Conservation (phyloP, 2,797 vertebrate genomes). For the Tympanoctomys barrerae region DNA sequence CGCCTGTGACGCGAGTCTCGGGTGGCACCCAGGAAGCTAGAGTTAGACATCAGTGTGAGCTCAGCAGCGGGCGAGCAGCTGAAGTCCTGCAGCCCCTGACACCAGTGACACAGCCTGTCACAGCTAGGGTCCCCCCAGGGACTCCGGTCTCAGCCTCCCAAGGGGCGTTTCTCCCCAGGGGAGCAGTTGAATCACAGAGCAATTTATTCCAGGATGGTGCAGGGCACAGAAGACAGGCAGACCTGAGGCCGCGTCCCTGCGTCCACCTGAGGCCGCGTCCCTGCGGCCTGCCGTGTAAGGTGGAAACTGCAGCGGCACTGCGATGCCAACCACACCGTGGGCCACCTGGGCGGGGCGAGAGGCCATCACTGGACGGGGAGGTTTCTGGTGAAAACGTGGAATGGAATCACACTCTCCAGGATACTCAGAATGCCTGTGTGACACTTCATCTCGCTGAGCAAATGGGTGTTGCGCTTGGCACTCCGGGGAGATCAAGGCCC, state of each 20-base stretch:
- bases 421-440: neutral
- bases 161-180: neutral
- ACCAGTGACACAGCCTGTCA: too few species aligned
- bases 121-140: neutral
- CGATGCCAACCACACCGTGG: neutral
- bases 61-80: neutral
- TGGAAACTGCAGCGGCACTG: slow-evolving; percentile 56
- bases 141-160: too few species aligned
- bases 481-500: too few species aligned
- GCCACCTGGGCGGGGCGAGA: slow-evolving; percentile 47
- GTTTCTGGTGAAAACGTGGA: slow-evolving; percentile 30
- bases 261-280: slow-evolving; percentile 16
- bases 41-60: neutral
- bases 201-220: slow-evolving; percentile 44
- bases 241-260: slow-evolving; percentile 1
- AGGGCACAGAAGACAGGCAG: neutral
- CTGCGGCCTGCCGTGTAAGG: slow-evolving; percentile 48
- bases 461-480: too few species aligned
- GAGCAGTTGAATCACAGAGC: neutral
- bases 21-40: neutral
- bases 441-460: too few species aligned
- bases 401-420: neutral
- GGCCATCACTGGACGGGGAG: neutral
- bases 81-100: neutral
- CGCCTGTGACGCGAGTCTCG: neutral